Base-by-base conservation (phyloP, 2,113 vertebrate species). In the Poecilia latipinna region DNA sequence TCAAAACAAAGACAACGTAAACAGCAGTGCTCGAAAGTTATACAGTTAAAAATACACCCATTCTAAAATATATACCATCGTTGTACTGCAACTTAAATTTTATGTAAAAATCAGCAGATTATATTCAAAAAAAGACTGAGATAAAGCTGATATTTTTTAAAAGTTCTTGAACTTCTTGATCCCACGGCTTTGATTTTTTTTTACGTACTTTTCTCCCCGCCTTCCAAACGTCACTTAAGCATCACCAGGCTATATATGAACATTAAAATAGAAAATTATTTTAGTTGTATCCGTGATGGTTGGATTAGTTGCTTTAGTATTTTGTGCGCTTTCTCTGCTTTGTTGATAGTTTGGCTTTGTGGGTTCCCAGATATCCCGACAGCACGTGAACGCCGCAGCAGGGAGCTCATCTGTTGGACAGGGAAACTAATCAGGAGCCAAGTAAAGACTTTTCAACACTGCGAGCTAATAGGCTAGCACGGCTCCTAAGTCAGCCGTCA, bases 391-490 rank as follows among this genome's bases (percentile, higher is more conserved):
- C 15, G 87, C 85, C 72, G 13, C 91, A 86, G 19, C 77, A 37
- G 70, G 83, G 75, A 85, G 90, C 91, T 92, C 89, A 88, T 91
- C 90, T 93, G 91, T 91, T 90, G 87, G 88, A 89, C 79, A 65
- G 88, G 86, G 85, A 89, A 92, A 92, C 91, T 92, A 90, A 91
- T 88, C 83, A 91, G 84, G 80, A 92, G 89, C 83, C 77, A 89
- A 88, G 83, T 87, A 57, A 86, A 91, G 84, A 89, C 85, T 90
- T 92, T 85, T 72, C 79, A 35, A 44, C n/a, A 42, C 67, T 66
- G 85, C 82, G 82, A 87, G 88, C 90, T 77, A 3, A 48, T 3
- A n/a, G 39, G 82, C 79, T 82, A 89, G 81, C 83, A 15, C 79
- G 67, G 71, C 26, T 65, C 12, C 8, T 72, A 75, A 91, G 79